A percentile compares a stretch with the other conserved stretches of the same genome.
phyloP scores from a whole-genome alignment of 2,888 invertebrate genomes.

The Acleris cristana region DNA sequence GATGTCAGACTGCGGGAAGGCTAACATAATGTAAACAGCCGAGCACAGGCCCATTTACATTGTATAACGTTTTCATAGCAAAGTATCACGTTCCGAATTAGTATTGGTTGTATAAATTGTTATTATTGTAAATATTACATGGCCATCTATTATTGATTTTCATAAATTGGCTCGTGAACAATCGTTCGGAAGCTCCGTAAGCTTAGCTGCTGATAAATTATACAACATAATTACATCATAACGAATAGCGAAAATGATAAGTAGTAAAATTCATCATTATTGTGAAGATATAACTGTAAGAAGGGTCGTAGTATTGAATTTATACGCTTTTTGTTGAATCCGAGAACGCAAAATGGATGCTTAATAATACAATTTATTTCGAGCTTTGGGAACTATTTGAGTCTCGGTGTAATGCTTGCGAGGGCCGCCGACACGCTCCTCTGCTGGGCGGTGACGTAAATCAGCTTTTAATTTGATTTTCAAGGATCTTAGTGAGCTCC shows the following conservation, averaged over 20 bases:
- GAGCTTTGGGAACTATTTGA: constrained; percentile 15
- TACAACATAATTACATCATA: background rate
- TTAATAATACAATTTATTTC: constrained; percentile 11
- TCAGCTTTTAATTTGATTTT: constrained; percentile 55
- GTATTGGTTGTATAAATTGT: constrained; percentile 13
- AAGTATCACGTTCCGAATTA: constrained; percentile 27
- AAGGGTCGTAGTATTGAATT: background rate
- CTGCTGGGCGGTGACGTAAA: constrained; percentile 52
- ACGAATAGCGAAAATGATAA: too few species aligned
- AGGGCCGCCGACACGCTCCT: constrained; percentile 2
- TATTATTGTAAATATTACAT: constrained; percentile 27
- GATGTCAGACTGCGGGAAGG: constrained; percentile 26
- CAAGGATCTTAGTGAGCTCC: constrained; percentile 58
- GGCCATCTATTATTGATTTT: constrained; percentile 10
- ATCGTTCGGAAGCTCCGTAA: background rate
- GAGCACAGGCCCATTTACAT: constrained; percentile 14
- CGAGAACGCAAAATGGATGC: background rate
- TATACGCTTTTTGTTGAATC: background rate
- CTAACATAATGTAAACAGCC: constrained; percentile 30
- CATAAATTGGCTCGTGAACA: background rate
- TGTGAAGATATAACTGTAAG: too few species aligned
- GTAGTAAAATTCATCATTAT: too few species aligned
- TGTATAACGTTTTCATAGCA: constrained; percentile 28
- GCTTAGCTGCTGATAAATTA: background rate
- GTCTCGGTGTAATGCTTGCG: constrained; percentile 6